Evolutionary conservation across 2,888 invertebrate species (phyloP), one percentile per base, ranked within the genome.

Genomic region (Trissolcus japonicus): DNA sequence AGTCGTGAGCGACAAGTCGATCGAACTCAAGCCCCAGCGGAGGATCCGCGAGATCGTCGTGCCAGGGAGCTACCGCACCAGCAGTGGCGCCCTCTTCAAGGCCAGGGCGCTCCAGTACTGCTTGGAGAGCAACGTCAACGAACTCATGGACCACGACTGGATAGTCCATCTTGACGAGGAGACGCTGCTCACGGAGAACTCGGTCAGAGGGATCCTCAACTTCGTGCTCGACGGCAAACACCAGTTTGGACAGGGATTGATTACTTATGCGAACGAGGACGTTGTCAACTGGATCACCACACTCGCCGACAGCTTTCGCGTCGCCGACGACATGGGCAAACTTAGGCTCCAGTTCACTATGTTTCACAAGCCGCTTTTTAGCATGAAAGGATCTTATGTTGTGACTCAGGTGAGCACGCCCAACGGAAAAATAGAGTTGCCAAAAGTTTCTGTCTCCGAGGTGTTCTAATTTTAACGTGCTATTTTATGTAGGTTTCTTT

Each of bases 341-440:
- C 90, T 98, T 66, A 92, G 97, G 83, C 91, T 97, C 80, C 98
- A 98, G 89, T 97, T 98, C 87, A 94, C 94, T 84, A 91, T 96
- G 89, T 98, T 98, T 89, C 97, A 98, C 88, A 96, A 95, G 87
- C 98, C 98, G 16, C 91, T 98, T 67, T 98, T 98, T 89, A 97
- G 98, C 89, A 98, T 98, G 98, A 98, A 98, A 90, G 98, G 98
- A 76, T 98, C 98, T 51, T 98, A 95, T 90, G 98, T 98, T 80
- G 98, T 98, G 9, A 97, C 98, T 79, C 97, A 97, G 94, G 96
- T 96, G 88, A 90, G 60, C 21, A 6, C 0, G n/a, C n/a, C 11
- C 35, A 35, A 35, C 35, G 2, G 35, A 9, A 35, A 35, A 9
- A 35, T 35, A 35, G 35, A 35, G 25, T 25, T 25, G 21, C 2